Conservation (phyloP, 2,888 invertebrate genomes). For the Nematopogon swammerdamellus region DNA sequence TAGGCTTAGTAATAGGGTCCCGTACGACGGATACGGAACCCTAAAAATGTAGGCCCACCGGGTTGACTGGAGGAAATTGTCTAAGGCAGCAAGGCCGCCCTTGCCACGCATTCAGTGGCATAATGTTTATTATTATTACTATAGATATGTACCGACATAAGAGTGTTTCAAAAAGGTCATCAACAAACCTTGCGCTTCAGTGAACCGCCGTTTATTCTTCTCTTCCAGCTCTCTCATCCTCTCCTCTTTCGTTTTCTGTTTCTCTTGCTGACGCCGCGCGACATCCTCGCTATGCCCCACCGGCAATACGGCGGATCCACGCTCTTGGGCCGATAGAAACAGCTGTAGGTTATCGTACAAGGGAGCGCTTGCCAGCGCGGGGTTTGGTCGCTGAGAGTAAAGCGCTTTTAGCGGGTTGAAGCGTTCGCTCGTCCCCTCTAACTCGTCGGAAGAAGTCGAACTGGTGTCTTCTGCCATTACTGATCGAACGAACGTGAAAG, state of each 20-base stretch:
- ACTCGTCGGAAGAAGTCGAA: slow-evolving; percentile 26
- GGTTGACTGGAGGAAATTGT: too few relatives aligned
- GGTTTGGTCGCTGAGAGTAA: slow-evolving; percentile 50
- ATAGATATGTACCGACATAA: too few relatives aligned
- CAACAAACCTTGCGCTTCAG: slow-evolving; percentile 32
- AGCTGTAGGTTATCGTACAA: slow-evolving; percentile 67
- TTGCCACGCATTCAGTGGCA: too few relatives aligned
- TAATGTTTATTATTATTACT: too few relatives aligned
- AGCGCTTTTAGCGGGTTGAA: slow-evolving; percentile 73
- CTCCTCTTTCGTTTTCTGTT: slow-evolving; percentile 22
- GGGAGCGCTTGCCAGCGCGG: slow-evolving; percentile 58
- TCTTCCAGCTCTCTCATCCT: slow-evolving; percentile 25
- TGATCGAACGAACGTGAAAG: background rate
- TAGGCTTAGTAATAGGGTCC: too few relatives aligned
- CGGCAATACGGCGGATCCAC: slow-evolving; percentile 18
- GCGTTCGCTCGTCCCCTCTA: slow-evolving; percentile 52
- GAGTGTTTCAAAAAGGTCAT: too few relatives aligned
- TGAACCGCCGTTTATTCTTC: slow-evolving; percentile 38
- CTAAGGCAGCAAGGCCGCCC: too few relatives aligned
- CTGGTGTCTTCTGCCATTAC: slow-evolving; percentile 26
- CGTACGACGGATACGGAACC: too few relatives aligned
- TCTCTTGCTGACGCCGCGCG: slow-evolving; percentile 30
- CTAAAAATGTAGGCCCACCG: too few relatives aligned
- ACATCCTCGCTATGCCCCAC: slow-evolving; percentile 27
- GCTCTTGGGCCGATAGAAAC: slow-evolving; percentile 36